Conservation (phyloP, 2,113 vertebrate species). For the Orycteropus afer region DNA sequence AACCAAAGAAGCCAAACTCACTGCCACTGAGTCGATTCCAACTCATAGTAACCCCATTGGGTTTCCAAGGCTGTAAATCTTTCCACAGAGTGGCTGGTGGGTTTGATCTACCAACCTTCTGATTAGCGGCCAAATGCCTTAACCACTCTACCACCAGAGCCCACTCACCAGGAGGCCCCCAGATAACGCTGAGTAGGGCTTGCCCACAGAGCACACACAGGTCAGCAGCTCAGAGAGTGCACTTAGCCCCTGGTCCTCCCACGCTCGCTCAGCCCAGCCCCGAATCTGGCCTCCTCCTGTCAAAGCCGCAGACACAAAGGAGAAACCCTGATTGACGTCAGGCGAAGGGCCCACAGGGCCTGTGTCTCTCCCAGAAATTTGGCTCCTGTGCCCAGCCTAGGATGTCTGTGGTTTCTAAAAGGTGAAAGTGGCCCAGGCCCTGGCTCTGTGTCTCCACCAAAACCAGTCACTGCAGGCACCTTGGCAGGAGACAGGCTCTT, state of each 20-base stretch:
- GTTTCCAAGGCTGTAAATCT: too few species aligned
- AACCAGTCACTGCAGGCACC: neutral
- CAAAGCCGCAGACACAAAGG: constrained; percentile 76
- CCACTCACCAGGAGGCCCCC: too few species aligned
- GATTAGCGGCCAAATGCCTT: too few species aligned
- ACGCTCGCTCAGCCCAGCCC: neutral
- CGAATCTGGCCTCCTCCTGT: constrained; percentile 53
- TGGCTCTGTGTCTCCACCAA: constrained; percentile 39
- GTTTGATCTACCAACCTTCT: too few species aligned
- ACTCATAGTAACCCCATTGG: too few species aligned
- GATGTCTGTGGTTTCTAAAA: constrained; percentile 76
- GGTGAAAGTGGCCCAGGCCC: constrained; percentile 57
- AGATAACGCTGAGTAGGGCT: too few species aligned
- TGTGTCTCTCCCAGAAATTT: constrained; percentile 66
- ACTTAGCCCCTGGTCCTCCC: neutral
- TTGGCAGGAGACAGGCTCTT: neutral
- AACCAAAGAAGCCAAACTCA: too few species aligned
- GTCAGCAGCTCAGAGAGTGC: fast-evolving
- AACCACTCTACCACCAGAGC: too few species aligned
- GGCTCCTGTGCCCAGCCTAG: neutral
- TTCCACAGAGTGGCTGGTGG: too few species aligned
- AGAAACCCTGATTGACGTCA: constrained; percentile 74
- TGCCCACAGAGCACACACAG: fast-evolving
- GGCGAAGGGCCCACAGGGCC: constrained; percentile 52
- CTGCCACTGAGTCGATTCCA: too few species aligned